A percentile compares a stretch with the other conserved stretches of the same genome.
Evolutionary conservation across 2,797 vertebrate genomes (phyloP).

Genomic region (Rhabdophis nuchalis): DNA sequence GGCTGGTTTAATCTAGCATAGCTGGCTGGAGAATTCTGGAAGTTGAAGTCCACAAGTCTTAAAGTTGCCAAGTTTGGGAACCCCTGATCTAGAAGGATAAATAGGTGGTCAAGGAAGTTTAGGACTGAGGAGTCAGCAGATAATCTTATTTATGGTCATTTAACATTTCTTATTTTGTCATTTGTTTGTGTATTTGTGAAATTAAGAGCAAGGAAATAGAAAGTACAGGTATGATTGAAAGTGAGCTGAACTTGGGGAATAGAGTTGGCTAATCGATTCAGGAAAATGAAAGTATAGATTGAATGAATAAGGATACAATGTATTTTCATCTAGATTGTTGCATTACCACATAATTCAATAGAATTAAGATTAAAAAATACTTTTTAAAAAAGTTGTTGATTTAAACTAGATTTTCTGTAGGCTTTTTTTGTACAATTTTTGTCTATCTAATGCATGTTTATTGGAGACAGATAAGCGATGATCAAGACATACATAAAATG

Average conservation of each 20-base stretch:
- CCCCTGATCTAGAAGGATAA: neutral
- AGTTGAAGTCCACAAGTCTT: too few relatives aligned
- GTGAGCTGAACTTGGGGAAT: neutral
- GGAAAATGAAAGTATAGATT: neutral
- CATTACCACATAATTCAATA: neutral
- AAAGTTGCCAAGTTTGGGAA: too few relatives aligned
- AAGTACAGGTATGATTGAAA: neutral
- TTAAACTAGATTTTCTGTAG: neutral
- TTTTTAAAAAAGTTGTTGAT: neutral
- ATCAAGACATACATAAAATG: neutral
- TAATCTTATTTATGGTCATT: neutral
- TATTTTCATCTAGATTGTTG: neutral
- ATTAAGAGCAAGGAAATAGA: neutral
- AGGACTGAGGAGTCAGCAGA: neutral
- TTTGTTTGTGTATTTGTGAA: neutral
- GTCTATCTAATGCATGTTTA: neutral
- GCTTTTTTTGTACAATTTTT: neutral
- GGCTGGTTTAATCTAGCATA: too few relatives aligned
- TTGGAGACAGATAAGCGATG: neutral
- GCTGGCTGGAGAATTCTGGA: too few relatives aligned
- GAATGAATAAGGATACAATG: neutral
- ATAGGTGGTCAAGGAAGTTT: neutral
- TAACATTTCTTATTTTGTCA: neutral
- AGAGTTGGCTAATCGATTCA: neutral
- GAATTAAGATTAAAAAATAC: neutral